Conservation (phyloP, 2,797 vertebrate species). For the Mycteria americana region DNA sequence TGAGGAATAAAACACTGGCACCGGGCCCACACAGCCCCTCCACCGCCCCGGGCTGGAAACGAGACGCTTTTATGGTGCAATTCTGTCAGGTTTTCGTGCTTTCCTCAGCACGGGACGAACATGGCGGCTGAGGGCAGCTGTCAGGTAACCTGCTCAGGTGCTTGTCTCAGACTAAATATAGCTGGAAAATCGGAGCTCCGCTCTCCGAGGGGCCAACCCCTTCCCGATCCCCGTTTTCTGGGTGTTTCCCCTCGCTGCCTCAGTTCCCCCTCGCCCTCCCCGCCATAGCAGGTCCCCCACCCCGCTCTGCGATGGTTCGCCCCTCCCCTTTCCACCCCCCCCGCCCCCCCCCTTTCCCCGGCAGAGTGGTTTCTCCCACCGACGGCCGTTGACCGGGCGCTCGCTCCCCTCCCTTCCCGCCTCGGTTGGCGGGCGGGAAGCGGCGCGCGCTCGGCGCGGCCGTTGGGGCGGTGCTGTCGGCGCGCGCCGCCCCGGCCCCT, state of each 20-base stretch:
- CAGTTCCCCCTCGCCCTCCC: neutral
- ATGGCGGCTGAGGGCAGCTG: neutral
- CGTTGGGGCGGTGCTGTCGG: neutral
- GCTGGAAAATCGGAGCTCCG: rapidly evolving
- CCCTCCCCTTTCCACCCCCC: too few relatives aligned
- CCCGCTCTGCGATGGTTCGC: neutral
- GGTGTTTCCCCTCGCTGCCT: neutral
- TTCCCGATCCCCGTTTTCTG: neutral
- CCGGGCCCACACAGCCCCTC: neutral
- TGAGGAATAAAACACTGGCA: neutral
- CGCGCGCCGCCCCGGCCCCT: neutral
- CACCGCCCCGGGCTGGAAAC: rapidly evolving
- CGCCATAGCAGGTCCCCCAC: too few relatives aligned
- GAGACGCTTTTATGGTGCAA: rapidly evolving
- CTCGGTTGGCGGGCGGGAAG: neutral
- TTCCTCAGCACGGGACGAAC: neutral
- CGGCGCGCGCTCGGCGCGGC: neutral
- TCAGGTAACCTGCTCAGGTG: too few relatives aligned
- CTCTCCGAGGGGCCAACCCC: neutral
- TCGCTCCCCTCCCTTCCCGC: too few relatives aligned
- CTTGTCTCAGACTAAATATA: neutral
- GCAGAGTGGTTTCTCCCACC: neutral
- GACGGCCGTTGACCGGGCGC: neutral
- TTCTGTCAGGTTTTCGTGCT: neutral
- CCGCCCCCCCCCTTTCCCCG: too few relatives aligned